phyloP scores from a whole-genome alignment of 2,888 invertebrate genomes.

The Watsonalla binaria region DNA sequence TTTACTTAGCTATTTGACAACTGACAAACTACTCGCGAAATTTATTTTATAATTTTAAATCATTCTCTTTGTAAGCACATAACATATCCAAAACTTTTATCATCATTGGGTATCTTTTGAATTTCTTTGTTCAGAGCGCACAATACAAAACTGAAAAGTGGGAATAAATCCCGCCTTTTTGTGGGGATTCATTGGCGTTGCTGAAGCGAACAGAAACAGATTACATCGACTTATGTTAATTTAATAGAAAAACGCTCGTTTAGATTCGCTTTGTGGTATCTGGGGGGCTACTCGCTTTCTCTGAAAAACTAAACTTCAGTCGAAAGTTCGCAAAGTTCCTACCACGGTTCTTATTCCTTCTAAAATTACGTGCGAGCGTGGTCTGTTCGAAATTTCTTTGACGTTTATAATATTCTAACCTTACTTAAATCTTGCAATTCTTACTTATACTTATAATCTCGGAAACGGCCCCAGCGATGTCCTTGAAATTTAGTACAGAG shows the following conservation, averaged over 20 bases:
- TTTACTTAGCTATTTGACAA: too few relatives aligned
- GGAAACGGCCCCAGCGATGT: too few relatives aligned
- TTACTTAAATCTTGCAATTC: too few relatives aligned
- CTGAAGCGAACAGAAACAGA: constrained; percentile 6
- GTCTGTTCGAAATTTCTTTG: not conserved
- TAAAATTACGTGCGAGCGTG: not conserved
- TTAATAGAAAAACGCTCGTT: constrained; percentile 4
- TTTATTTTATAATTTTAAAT: too few relatives aligned
- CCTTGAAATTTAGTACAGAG: too few relatives aligned
- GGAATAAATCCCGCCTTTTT: constrained; percentile 43
- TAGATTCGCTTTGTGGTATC: not conserved
- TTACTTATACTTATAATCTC: too few relatives aligned
- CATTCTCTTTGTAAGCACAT: not conserved
- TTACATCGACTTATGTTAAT: constrained; percentile 16
- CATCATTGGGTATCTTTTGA: constrained; percentile 3
- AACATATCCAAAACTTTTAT: not conserved
- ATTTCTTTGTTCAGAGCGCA: constrained; percentile 30
- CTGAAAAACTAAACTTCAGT: too few relatives aligned
- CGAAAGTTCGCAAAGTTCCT: too few relatives aligned
- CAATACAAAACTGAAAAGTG: constrained; percentile 46
- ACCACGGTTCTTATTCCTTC: too few relatives aligned
- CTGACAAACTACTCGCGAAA: too few relatives aligned
- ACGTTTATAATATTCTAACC: too few relatives aligned
- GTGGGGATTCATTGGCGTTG: constrained; percentile 12
- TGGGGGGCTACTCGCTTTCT: too few relatives aligned